phyloP scores from a whole-genome alignment of 2,888 invertebrate genomes.

The Dryobotodes eremita region DNA sequence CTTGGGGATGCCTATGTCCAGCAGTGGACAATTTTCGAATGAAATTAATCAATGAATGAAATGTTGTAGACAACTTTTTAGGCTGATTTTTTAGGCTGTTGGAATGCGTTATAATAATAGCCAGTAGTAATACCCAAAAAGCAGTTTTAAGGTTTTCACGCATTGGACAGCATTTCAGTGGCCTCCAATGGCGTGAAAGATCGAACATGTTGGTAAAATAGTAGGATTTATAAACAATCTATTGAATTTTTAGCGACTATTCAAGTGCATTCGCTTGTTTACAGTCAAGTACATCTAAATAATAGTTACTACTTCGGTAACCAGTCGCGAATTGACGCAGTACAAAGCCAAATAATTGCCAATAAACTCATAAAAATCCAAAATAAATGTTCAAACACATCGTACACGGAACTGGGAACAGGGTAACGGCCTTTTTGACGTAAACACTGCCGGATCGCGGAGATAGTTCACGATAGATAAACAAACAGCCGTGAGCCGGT shows the following conservation, averaged over 20 bases:
- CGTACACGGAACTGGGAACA: constrained; percentile 39
- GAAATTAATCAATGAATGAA: no score
- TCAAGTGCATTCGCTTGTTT: constrained; percentile 7
- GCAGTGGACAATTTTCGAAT: no score
- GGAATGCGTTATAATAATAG: no score
- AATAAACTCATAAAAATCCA: constrained; percentile 55
- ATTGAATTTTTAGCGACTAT: no score
- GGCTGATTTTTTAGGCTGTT: no score
- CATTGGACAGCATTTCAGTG: not conserved
- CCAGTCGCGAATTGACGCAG: constrained; percentile 13
- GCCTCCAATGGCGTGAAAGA: no score
- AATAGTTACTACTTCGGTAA: not conserved
- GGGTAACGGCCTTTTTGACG: constrained; percentile 63
- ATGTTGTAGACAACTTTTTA: no score
- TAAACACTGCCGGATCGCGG: constrained; percentile 62
- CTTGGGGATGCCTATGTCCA: no score
- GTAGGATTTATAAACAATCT: no score
- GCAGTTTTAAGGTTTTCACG: not conserved
- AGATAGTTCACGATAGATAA: constrained; percentile 57
- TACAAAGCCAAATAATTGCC: constrained; percentile 35
- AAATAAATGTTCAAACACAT: constrained; percentile 46
- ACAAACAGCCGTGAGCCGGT: constrained; percentile 41
- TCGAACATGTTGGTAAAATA: no score
- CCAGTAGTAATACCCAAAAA: not conserved
- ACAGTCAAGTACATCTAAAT: no score